These are phyloP conservation scores for Muntiacus muntjak DNA, from an alignment of 2,113 vertebrate species.

Conservation along the genomic window DNA sequence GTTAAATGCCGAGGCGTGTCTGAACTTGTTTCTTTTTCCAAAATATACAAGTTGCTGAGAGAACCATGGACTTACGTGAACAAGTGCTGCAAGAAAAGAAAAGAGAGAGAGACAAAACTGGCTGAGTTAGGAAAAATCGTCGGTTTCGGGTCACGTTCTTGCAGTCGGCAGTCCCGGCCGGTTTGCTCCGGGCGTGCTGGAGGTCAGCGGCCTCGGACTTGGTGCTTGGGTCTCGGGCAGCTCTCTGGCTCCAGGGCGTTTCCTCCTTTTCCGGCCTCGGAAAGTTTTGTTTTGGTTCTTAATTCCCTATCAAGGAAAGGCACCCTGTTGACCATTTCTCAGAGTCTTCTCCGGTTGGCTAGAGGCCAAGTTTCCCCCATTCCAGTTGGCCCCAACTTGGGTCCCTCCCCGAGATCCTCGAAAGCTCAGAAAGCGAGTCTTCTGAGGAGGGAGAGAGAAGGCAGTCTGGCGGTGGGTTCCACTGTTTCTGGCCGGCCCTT, in stretches of 20 bases:
- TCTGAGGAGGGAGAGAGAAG: neutral
- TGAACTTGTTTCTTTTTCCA: constrained; percentile 38
- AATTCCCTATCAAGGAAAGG: neutral
- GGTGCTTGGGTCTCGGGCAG: neutral
- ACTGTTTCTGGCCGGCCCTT: neutral
- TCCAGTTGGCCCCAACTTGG: neutral
- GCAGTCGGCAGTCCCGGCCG: neutral
- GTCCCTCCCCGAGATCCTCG: neutral
- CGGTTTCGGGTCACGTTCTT: neutral
- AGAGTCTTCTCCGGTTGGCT: neutral
- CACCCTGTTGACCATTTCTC: constrained; percentile 14
- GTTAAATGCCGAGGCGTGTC: neutral
- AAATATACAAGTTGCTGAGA: constrained; percentile 22
- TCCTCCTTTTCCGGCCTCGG: constrained; percentile 54
- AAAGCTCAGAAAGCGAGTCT: neutral
- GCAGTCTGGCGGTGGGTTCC: neutral
- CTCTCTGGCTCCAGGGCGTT: constrained; percentile 44
- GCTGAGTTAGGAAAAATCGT: neutral
- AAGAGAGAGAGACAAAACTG: neutral
- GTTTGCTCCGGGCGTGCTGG: neutral
- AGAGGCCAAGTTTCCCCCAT: neutral
- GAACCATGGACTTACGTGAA: neutral
- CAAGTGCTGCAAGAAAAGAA: neutral
- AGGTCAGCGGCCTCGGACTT: neutral
- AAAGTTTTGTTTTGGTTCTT: constrained; percentile 41